Percentiles rank a stretch among this genome's conserved stretches.
Evolutionary conservation across 2,113 vertebrate species (phyloP).

Genomic region (Nymphicus hollandicus): DNA sequence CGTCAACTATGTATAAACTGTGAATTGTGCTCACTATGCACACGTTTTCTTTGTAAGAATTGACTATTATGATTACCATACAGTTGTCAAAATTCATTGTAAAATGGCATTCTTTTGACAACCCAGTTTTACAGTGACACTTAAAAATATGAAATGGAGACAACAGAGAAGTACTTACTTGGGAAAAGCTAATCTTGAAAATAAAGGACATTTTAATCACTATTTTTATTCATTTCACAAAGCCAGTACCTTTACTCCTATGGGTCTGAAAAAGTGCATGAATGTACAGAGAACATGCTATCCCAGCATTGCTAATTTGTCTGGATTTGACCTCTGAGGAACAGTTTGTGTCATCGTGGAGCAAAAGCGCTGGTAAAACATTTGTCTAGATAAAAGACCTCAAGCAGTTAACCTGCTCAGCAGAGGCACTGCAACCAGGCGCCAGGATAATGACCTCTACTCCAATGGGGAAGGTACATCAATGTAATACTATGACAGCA

Average conservation of each 20-base stretch:
- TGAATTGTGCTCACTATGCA: neutral
- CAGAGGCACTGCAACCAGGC: constrained; percentile 69
- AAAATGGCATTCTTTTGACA: neutral
- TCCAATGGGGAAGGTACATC: constrained; percentile 77
- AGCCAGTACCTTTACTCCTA: neutral
- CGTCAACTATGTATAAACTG: neutral
- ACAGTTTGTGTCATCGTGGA: constrained; percentile 56
- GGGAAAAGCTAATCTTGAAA: neutral
- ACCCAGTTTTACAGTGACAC: neutral
- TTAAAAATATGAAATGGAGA: neutral
- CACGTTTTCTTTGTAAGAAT: neutral
- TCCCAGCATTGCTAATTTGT: constrained; percentile 41
- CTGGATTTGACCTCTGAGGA: constrained; percentile 66
- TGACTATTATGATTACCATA: neutral
- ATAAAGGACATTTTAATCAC: neutral
- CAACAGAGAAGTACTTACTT: neutral
- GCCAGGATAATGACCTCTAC: constrained; percentile 76
- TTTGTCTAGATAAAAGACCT: constrained; percentile 78
- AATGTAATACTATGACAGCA: constrained; percentile 70
- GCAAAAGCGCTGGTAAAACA: constrained; percentile 69
- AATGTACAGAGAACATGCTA: constrained; percentile 34
- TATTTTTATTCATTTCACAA: constrained; percentile 35
- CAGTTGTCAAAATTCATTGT: neutral
- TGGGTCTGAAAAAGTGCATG: neutral
- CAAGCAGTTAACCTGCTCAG: constrained; percentile 81